Percentiles rank a stretch among this genome's conserved stretches.
phyloP scores from a whole-genome alignment of 2,797 vertebrate genomes.

The Tamandua tetradactyla region DNA sequence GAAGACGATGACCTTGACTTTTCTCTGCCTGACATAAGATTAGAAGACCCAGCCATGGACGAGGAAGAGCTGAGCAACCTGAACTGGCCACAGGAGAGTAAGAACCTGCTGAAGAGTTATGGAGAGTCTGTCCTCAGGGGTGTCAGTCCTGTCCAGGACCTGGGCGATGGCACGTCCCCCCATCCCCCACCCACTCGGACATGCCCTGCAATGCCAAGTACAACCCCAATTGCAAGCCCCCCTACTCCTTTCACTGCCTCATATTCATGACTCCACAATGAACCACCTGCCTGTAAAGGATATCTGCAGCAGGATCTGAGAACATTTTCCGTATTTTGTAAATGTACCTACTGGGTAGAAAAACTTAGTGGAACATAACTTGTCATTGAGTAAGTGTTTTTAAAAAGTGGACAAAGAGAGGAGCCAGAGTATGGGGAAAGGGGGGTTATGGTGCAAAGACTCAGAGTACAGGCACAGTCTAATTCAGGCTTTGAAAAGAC shows the following conservation, averaged over 20 bases:
- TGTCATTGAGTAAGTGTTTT: constrained; percentile 98
- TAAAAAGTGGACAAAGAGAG: constrained; percentile 99
- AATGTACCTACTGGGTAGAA: constrained; percentile 99
- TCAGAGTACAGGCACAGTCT: too few relatives aligned
- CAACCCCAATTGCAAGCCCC: constrained; percentile 95
- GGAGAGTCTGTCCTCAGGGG: constrained; percentile 92
- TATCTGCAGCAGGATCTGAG: constrained; percentile 99
- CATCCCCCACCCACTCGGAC: constrained; percentile 93
- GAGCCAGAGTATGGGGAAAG: too few relatives aligned
- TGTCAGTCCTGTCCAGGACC: constrained; percentile 92
- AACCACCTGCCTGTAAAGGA: constrained; percentile 98
- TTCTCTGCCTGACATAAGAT: constrained; percentile 87
- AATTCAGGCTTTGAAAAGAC: too few relatives aligned
- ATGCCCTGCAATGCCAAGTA: constrained; percentile 93
- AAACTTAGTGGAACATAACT: constrained; percentile 98
- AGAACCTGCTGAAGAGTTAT: constrained; percentile 94
- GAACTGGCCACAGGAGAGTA: constrained; percentile 94
- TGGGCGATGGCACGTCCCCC: constrained; percentile 90
- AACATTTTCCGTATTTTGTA: constrained; percentile 98
- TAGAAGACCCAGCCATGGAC: constrained; percentile 91
- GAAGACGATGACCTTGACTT: constrained; percentile 92
- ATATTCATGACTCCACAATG: constrained; percentile 94
- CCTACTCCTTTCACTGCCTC: too few relatives aligned
- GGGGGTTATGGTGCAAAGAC: too few relatives aligned
- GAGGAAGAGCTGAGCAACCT: constrained; percentile 94